Conservation (phyloP, 1,140 invertebrate genomes). For the Euwallacea similis region DNA sequence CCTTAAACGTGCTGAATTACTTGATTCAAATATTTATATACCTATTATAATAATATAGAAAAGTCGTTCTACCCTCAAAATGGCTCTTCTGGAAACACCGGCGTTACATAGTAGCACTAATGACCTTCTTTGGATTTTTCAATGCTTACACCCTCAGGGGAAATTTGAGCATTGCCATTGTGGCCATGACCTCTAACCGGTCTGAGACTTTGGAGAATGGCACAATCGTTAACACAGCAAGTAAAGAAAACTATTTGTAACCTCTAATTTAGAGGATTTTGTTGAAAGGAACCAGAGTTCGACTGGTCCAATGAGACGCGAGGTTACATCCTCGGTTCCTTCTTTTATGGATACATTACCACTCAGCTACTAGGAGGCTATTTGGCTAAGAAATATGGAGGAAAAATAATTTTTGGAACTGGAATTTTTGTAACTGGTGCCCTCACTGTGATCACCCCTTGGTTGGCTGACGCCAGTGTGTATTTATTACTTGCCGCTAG, state of each 20-base stretch:
- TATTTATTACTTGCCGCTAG: constrained; percentile 73
- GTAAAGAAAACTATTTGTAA: neutral
- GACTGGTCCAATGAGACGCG: constrained; percentile 78
- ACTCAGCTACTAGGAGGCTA: constrained; percentile 68
- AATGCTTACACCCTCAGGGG: constrained; percentile 85
- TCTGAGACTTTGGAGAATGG: constrained; percentile 58
- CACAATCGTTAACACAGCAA: constrained; percentile 48
- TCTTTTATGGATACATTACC: constrained; percentile 81
- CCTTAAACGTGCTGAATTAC: too few relatives aligned
- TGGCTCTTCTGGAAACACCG: constrained; percentile 71
- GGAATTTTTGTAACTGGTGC: constrained; percentile 80
- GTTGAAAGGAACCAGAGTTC: constrained; percentile 62
- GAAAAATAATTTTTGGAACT: constrained; percentile 72
- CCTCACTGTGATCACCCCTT: constrained; percentile 80
- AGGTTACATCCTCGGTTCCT: constrained; percentile 82
- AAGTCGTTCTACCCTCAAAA: constrained; percentile 41
- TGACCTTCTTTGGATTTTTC: constrained; percentile 87
- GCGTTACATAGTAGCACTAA: constrained; percentile 71
- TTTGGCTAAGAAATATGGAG: constrained; percentile 60
- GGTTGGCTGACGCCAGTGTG: constrained; percentile 71
- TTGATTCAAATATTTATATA: too few relatives aligned
- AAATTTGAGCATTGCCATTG: constrained; percentile 86
- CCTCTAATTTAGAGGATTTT: constrained; percentile 4
- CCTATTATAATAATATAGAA: too few relatives aligned
- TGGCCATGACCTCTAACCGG: constrained; percentile 78